Conservation (phyloP, 2,888 invertebrate species). For the Trachelus tabidus region DNA sequence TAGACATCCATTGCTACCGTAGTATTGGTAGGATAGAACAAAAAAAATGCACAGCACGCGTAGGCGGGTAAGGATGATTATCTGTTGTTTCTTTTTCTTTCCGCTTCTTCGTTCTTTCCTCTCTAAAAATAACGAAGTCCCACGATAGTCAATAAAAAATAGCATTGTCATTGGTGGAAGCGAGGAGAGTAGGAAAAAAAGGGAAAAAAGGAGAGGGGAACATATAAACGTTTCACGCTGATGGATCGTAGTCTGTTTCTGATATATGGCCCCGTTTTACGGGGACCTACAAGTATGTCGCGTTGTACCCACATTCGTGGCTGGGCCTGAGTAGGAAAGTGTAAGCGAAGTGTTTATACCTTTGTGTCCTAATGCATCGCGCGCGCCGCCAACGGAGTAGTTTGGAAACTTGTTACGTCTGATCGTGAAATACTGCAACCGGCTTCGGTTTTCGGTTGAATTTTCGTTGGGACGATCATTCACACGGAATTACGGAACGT, state of each 20-base stretch:
- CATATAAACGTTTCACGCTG: neutral
- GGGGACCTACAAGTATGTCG: neutral
- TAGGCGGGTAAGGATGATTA: neutral
- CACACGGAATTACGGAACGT: constrained; percentile 16
- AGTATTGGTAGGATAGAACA: neutral
- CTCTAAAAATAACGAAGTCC: neutral
- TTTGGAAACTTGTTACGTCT: neutral
- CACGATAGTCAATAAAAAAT: neutral
- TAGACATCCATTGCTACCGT: too few relatives aligned
- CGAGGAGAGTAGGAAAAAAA: neutral
- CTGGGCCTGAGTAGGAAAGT: neutral
- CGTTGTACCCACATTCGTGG: neutral
- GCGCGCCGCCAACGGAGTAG: neutral
- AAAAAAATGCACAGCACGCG: neutral
- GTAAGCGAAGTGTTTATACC: neutral
- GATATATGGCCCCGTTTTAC: neutral
- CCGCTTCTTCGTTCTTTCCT: neutral
- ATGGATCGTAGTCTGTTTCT: neutral
- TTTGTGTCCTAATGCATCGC: neutral
- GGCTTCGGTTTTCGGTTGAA: neutral
- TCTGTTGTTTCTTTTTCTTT: neutral
- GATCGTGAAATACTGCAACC: neutral
- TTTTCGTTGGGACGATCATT: constrained; percentile 9
- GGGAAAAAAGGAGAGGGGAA: neutral
- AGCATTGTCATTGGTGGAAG: neutral